Conservation (phyloP, 2,113 vertebrate genomes). For the Cavia porcellus region DNA sequence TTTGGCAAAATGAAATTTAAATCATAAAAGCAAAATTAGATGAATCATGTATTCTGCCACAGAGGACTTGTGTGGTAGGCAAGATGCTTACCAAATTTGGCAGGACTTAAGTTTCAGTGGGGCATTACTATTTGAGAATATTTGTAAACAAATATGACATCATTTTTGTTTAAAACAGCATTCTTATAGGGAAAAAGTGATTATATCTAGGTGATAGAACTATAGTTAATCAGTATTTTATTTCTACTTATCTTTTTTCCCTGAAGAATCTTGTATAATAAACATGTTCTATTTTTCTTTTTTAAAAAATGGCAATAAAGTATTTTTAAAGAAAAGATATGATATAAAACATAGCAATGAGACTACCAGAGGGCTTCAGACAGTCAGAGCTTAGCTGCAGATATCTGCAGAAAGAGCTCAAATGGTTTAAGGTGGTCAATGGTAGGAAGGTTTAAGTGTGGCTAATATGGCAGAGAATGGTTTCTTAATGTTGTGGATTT, state of each 20-base stretch:
- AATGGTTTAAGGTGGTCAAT: background rate
- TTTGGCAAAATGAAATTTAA: slow-evolving; percentile 15
- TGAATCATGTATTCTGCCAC: background rate
- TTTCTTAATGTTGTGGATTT: slow-evolving; percentile 52
- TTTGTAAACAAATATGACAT: background rate
- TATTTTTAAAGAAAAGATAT: background rate
- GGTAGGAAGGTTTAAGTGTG: slow-evolving; percentile 33
- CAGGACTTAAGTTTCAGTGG: background rate
- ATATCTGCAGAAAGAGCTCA: background rate
- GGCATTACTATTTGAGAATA: background rate
- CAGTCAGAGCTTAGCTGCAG: background rate
- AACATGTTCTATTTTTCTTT: background rate
- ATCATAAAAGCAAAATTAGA: background rate
- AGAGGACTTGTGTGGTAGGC: background rate
- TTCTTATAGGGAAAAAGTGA: background rate
- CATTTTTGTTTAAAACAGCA: slow-evolving; percentile 60
- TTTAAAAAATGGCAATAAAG: background rate
- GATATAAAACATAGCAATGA: background rate
- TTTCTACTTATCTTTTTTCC: slow-evolving; percentile 30
- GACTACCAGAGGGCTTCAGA: background rate
- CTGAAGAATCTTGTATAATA: slow-evolving; percentile 21
- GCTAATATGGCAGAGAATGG: background rate
- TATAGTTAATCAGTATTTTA: background rate
- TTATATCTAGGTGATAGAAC: background rate
- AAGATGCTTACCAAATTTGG: background rate